Percentiles rank a stretch among this genome's conserved stretches.
These are phyloP conservation scores for Gobionotothen gibberifrons DNA, from an alignment of 2,797 vertebrate species.

Conservation along the genomic window DNA sequence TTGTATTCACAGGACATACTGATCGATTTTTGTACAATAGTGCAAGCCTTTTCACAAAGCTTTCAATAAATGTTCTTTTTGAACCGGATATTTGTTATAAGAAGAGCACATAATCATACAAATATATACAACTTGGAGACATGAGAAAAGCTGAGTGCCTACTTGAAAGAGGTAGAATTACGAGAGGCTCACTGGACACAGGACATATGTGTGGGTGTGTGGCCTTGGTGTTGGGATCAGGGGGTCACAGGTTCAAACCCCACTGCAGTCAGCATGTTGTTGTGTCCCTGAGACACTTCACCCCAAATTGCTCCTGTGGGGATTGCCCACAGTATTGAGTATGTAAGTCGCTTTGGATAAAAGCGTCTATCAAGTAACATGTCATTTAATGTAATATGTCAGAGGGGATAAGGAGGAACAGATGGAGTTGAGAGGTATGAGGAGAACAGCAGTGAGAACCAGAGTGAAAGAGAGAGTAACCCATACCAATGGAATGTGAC, in stretches of 20 bases:
- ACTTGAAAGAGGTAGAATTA: slow-evolving; percentile 30
- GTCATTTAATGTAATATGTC: no score
- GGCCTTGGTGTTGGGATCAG: no score
- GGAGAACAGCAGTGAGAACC: not conserved
- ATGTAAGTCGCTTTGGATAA: no score
- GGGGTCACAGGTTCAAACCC: no score
- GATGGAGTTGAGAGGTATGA: slow-evolving; percentile 7
- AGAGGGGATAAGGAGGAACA: slow-evolving; percentile 11
- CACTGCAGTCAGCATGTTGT: no score
- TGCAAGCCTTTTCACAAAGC: slow-evolving; percentile 28
- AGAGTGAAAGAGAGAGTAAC: not conserved
- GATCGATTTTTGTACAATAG: slow-evolving; percentile 21
- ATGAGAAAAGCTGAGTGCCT: slow-evolving; percentile 31
- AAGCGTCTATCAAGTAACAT: no score
- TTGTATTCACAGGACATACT: slow-evolving; percentile 19
- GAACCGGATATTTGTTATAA: not conserved
- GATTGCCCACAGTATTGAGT: no score
- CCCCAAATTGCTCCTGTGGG: no score
- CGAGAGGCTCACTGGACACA: slow-evolving; percentile 31
- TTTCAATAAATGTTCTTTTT: slow-evolving; percentile 46
- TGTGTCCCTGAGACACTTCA: no score
- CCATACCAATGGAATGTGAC: slow-evolving; percentile 8
- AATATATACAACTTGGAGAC: slow-evolving; percentile 26
- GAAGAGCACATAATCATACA: slow-evolving; percentile 28
- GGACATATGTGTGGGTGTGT: no score